Base-by-base conservation (phyloP, 2,113 vertebrate genomes). In the Mustela lutreola region DNA sequence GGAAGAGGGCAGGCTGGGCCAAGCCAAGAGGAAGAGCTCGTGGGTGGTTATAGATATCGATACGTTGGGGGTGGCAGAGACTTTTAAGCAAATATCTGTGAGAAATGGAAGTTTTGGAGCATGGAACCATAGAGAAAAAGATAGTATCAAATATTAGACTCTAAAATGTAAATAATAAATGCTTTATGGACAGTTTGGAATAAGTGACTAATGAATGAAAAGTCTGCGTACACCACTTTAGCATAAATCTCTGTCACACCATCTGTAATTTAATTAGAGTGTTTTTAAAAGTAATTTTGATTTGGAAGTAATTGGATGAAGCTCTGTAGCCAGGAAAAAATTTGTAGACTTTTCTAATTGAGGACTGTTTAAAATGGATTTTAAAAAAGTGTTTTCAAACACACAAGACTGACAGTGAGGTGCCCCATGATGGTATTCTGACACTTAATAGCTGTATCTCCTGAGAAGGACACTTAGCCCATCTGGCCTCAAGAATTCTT, bases 181-280 rank as follows among this genome's bases (percentile, higher is more conserved):
- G 28, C 67, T 94, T 94, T n/a, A 12, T 87, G 87, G 89, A 48
- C 95, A 70, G 48, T 95, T 95, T 92, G 94, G 63, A 95, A 81
- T 70, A 62, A 95, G 48, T 50, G 53, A 45, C n/a, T 91, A 79
- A 87, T 97, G 78, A 87, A 88, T 91, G 85, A 85, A 88, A 96
- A 86, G 67, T 75, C 83, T 73, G 26, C 31, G 4, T 45, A 39
- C 83, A 39, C 48, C 33, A 73, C 70, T 79, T 92, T n/a, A 71
- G 93, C 26, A 19, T 88, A 76, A n/a, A 53, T 26, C 31, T 95
- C 31, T 92, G 48, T 95, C 88, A 95, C 48, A 48, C 62, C 11
- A 18, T 62, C 94, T 80, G 24, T 92, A 92, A 97, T 96, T 96
- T 97, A 95, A 95, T 97, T 85, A 89, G 82, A 82, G 36, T 95